Base-by-base conservation (phyloP, 2,113 vertebrate species). In the Hoplias malabaricus region DNA sequence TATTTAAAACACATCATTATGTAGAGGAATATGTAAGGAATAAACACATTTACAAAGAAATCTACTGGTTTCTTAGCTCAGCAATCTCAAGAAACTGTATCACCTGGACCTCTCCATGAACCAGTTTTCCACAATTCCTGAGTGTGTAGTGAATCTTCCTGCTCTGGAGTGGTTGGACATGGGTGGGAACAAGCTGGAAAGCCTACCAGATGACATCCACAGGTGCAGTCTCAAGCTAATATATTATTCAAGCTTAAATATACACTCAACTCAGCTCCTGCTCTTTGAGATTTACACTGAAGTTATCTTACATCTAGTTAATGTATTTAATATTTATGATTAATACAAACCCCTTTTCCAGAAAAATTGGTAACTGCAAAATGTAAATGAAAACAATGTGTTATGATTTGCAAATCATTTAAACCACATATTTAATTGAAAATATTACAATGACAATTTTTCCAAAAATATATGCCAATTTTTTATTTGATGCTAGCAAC, bases 21-120 rank as follows among this genome's bases (percentile, higher is more conserved):
- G n/a, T n/a, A n/a, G n/a, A n/a, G n/a, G n/a, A n/a, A n/a, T n/a
- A n/a, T n/a, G n/a, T n/a, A n/a, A n/a, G n/a, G n/a, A n/a, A n/a
- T n/a, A n/a, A n/a, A 23, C 14, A 34, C 2, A 16, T 25, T 2
- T 0, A 33, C 27, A 27, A n/a, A n/a, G 43, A n/a, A 46, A 8
- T 13, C 2, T 12, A 19, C 62, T 57, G 33, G 79, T 59, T 83
- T 80, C 80, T 78, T 75, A 99, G 97, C 86, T 99, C n/a, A 90
- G 92, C 84, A 89, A 84, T 43, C 89, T 99, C 82, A 90, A 83
- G 75, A 93, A 90, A 77, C 93, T 99, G 75, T 92, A 91, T 57
- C 95, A 98, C 78, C 71, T 99, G 81, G 98, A 99, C 83, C 66
- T 99, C 81, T 97, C 94, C 84, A 96, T 99, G 96, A 99, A 99